Evolutionary conservation across 2,113 vertebrate genomes (phyloP).

Genomic region (Phainopepla nitens): DNA sequence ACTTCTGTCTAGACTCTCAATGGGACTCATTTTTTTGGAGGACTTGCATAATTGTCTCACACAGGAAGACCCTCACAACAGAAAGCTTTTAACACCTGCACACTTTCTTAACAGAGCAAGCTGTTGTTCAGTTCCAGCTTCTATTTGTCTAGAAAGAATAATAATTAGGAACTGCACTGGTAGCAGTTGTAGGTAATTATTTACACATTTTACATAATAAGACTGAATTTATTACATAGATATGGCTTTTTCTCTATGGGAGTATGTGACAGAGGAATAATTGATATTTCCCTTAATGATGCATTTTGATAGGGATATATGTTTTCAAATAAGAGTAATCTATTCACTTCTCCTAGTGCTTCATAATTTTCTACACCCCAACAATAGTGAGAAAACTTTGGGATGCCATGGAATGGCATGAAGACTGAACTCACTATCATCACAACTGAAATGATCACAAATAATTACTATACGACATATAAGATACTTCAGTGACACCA

Average conservation of each 20-base stretch:
- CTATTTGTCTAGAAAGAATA: background rate
- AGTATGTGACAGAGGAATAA: background rate
- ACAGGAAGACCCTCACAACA: background rate
- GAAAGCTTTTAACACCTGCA: background rate
- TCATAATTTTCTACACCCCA: background rate
- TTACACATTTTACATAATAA: background rate
- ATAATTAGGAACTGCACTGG: background rate
- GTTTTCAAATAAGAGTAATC: background rate
- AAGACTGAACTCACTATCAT: background rate
- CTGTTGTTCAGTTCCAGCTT: background rate
- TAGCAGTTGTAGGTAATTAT: background rate
- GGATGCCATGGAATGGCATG: background rate
- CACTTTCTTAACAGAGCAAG: background rate
- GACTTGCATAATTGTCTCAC: background rate
- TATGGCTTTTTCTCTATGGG: background rate
- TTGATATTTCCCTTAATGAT: background rate
- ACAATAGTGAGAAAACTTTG: background rate
- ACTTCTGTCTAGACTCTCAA: background rate
- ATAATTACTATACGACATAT: background rate
- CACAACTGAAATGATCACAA: background rate
- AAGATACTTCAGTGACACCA: background rate
- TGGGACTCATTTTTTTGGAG: fast-evolving
- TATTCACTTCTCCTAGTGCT: background rate
- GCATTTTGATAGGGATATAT: background rate
- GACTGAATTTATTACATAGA: background rate